Evolutionary conservation across 2,888 invertebrate species (phyloP).

Genomic region (Polydrusus pterygomalis): DNA sequence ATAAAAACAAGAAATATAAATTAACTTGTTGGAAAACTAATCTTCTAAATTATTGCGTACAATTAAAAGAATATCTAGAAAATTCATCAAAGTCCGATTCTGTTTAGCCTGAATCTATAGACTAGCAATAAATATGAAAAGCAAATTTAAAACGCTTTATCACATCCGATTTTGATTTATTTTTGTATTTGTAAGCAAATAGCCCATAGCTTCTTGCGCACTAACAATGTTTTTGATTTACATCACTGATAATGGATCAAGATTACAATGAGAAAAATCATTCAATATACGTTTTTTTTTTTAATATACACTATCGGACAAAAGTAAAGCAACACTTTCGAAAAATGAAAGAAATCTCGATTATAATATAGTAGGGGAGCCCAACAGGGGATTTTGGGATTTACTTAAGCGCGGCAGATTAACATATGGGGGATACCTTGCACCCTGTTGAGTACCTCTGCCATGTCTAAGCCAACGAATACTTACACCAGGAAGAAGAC

Average conservation of each 20-base stretch:
- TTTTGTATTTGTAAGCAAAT: slow-evolving; percentile 45
- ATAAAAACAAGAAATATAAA: slow-evolving; percentile 23
- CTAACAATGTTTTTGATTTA: slow-evolving; percentile 31
- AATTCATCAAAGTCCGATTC: slow-evolving; percentile 35
- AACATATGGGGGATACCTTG: too few species aligned
- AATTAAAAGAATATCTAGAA: slow-evolving; percentile 40
- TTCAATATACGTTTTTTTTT: too few species aligned
- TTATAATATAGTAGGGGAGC: too few species aligned
- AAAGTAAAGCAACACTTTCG: too few species aligned
- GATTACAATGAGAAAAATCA: too few species aligned
- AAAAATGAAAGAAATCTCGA: too few species aligned
- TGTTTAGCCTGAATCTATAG: slow-evolving; percentile 44
- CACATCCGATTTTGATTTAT: slow-evolving; percentile 39
- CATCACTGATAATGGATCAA: slow-evolving; percentile 26
- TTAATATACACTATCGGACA: too few species aligned
- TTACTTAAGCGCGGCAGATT: too few species aligned
- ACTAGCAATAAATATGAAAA: slow-evolving; percentile 43
- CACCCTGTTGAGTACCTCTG: too few species aligned
- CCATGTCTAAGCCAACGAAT: too few species aligned
- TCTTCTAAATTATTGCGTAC: slow-evolving; percentile 31
- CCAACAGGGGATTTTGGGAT: too few species aligned
- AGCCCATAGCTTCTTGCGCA: slow-evolving; percentile 27
- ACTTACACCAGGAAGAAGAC: too few species aligned
- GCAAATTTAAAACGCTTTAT: slow-evolving; percentile 33
- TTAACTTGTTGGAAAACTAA: slow-evolving; percentile 32